Conservation (phyloP, 2,113 vertebrate genomes). For the Acanthochromis polyacanthus region DNA sequence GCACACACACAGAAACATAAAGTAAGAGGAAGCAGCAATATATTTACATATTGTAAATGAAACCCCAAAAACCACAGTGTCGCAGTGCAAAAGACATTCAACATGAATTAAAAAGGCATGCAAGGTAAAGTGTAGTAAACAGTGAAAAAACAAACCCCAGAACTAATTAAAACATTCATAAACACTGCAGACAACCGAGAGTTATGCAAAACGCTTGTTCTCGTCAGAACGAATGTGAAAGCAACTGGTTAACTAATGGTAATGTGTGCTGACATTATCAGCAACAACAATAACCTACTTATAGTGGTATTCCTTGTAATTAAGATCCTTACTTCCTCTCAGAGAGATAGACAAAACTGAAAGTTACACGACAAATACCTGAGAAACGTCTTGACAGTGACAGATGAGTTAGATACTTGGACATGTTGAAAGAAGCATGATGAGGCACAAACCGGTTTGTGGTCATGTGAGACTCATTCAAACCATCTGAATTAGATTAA, state of each 20-base stretch:
- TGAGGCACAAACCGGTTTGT: neutral
- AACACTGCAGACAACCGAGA: neutral
- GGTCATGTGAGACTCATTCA: neutral
- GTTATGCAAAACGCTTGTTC: neutral
- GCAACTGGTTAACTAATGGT: neutral
- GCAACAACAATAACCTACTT: no score
- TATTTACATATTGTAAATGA: neutral
- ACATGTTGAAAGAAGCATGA: slow-evolving; percentile 10
- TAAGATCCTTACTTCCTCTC: no score
- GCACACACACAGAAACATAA: slow-evolving; percentile 1
- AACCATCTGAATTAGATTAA: neutral
- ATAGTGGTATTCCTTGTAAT: no score
- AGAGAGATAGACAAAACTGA: neutral
- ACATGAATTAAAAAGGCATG: neutral
- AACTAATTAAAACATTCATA: neutral
- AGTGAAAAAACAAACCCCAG: neutral
- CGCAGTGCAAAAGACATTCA: neutral
- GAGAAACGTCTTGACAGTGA: no score
- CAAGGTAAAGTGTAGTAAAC: neutral
- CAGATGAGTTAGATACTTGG: neutral
- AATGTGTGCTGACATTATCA: neutral
- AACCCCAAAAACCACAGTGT: neutral
- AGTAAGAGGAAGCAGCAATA: slow-evolving; percentile 12
- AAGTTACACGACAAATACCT: neutral
- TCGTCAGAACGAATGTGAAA: slow-evolving; percentile 53